phyloP scores from a whole-genome alignment of 2,888 invertebrate species.

The Aelia acuminata region DNA sequence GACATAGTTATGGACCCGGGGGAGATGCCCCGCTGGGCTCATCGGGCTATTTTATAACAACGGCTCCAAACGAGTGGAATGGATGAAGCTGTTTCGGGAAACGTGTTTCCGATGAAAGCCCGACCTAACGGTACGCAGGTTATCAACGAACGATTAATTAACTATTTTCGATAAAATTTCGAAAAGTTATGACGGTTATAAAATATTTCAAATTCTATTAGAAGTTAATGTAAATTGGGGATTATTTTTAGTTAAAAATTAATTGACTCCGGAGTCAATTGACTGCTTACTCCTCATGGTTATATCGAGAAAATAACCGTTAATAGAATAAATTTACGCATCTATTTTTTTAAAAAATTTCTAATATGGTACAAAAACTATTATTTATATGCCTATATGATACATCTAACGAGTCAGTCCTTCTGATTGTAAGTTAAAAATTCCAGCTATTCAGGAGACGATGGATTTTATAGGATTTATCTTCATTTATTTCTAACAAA shows the following conservation, averaged over 20 bases:
- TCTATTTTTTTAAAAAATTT: too few species aligned
- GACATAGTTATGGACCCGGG: neutral
- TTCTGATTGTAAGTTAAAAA: too few species aligned
- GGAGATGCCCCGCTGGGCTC: conserved; percentile 8
- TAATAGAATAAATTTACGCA: too few species aligned
- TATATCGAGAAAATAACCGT: too few species aligned
- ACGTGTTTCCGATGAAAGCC: neutral
- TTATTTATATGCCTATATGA: too few species aligned
- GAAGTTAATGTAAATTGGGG: neutral
- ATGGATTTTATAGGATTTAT: too few species aligned
- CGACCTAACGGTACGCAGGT: neutral
- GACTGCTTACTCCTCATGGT: too few species aligned
- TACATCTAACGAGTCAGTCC: too few species aligned
- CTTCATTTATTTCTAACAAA: too few species aligned
- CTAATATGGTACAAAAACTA: too few species aligned
- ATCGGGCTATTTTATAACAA: conserved; percentile 22
- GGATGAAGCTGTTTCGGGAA: conserved; percentile 14
- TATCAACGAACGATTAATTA: neutral
- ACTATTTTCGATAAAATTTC: neutral
- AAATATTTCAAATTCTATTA: neutral
- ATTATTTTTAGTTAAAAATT: neutral
- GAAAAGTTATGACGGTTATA: neutral
- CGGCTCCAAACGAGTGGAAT: neutral
- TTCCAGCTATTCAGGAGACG: too few species aligned
- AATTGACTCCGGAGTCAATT: neutral